Evolutionary conservation across 2,113 vertebrate species (phyloP), one percentile per base, ranked within the genome.

Genomic region (Dasyornis broadbenti): DNA sequence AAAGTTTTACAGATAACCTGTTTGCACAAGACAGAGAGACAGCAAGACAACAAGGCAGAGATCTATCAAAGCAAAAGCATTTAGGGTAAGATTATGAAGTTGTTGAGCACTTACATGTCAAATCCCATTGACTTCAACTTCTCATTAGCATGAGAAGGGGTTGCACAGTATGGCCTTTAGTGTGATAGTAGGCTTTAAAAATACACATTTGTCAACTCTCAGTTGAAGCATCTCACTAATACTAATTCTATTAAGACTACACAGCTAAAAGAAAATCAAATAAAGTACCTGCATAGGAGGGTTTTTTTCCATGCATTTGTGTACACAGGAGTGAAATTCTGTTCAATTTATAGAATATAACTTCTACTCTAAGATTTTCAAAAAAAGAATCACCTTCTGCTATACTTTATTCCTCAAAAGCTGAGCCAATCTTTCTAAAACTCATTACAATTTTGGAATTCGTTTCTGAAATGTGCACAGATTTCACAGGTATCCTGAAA

Each of bases 111-210:
- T 85, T 85, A 87, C 14, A 18, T 40, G 64, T 71, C 82, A 93
- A 93, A 85, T 82, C 35, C 63, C 52, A 81, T 66, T 92, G 87
- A 85, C 63, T 96, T 90, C 82, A 94, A 23, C 33, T 88, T 20
- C 78, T 85, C 59, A 90, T 94, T 89, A 90, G 33, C 78, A 94
- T 92, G 50, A 95, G 57, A 97, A 96, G 91, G 49, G 37, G 57
- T 87, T 79, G 70, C 57, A 87, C 11, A 52, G 54, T 92, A 82
- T 70, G 63, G 66, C 50, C 70, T 91, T 91, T 69, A 76, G 65
- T 50, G 45, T 64, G 40, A 94, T 35, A 75, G 57, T 14, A 64
- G 73, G 78, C 49, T 95, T 91, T 50, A 95, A 94, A 95, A 83
- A 82, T 24, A 71, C 61, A 82, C 45, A 57, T 94, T 89, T 93